Evolutionary conservation across 2,888 invertebrate genomes (phyloP), one percentile per base, ranked within the genome.

Genomic region (Sphecodes monilicornis): DNA sequence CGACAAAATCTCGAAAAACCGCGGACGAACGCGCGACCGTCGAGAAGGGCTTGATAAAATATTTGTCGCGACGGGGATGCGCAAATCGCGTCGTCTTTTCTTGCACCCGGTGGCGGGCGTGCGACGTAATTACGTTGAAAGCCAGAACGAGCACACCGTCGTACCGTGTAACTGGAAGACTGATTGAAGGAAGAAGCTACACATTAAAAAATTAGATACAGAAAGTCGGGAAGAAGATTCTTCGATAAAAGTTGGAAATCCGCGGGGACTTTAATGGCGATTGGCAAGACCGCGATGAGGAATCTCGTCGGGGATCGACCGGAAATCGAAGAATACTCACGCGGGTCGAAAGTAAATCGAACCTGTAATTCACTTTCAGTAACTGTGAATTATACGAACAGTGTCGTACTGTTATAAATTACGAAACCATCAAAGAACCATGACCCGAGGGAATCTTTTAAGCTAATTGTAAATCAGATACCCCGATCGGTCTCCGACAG

Each of bases 141-240:
- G 68, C 68, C n/a, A 13, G 68, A 39, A 68, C 68, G 68, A 36
- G 36, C n/a, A 22, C 13, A 6, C n/a, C 13, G 22, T 1, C 39
- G n/a, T n/a, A n/a, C n/a, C n/a, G 39, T n/a, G 68, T 39, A 68
- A 68, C 68, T n/a, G 68, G n/a, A 39, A 39, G n/a, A 68, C 68
- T 68, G 68, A 39, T 39, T 36, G 68, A 22, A 39, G n/a, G 39
- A 68, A n/a, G 68, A 68, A 68, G 68, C 68, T 22, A 39, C 39
- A 36, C 68, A 68, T 68, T 68, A 68, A 68, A 39, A 68, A 68
- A 68, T 68, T 68, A 39, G 68, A 66, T 66, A 66, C 66, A 68
- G 68, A 68, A 68, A 39, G 0, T 39, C 6, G n/a, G 66, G 50
- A 36, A 60, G 22, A 18, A 36, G 69, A 36, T 11, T 69, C 26